Conservation (phyloP, 37 sponge, comb jelly and placozoan species). For the Tethya wilhelma region DNA sequence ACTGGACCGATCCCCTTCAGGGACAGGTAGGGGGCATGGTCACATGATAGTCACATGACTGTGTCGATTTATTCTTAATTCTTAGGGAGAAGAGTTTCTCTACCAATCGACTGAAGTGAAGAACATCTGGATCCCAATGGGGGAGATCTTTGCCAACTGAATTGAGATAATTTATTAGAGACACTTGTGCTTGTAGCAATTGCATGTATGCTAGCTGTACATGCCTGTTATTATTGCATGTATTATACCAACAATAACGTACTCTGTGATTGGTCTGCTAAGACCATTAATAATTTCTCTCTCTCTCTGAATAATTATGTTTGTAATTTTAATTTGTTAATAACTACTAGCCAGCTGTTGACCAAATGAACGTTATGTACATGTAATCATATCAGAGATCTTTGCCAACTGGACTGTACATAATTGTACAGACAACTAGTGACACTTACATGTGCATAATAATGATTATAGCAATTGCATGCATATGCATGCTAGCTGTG, state of each 20-base stretch:
- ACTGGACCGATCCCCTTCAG: conserved; percentile 80
- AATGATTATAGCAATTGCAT: too few relatives aligned
- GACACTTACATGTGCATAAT: too few relatives aligned
- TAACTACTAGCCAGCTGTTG: too few relatives aligned
- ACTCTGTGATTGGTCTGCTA: background rate
- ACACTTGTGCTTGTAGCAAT: background rate
- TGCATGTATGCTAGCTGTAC: background rate
- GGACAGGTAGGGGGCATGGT: conserved; percentile 67
- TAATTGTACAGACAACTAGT: too few relatives aligned
- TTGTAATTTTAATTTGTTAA: background rate
- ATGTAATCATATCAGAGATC: too few relatives aligned
- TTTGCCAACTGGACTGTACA: too few relatives aligned
- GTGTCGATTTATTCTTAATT: background rate
- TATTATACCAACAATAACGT: too few relatives aligned
- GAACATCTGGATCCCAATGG: conserved; percentile 98
- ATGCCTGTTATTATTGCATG: background rate
- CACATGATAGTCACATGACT: background rate
- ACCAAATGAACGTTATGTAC: too few relatives aligned
- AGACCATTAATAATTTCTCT: background rate
- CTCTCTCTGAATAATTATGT: background rate
- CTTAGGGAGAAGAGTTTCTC: conserved; percentile 83
- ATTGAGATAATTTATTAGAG: background rate
- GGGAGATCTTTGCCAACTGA: conserved; percentile 95
- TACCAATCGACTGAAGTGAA: conserved; percentile 87
- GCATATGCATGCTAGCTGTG: too few relatives aligned